Percentiles rank a stretch among this genome's conserved stretches.
Conservation (phyloP, 2,797 vertebrate species). For the Microctenopoma lineatum region DNA sequence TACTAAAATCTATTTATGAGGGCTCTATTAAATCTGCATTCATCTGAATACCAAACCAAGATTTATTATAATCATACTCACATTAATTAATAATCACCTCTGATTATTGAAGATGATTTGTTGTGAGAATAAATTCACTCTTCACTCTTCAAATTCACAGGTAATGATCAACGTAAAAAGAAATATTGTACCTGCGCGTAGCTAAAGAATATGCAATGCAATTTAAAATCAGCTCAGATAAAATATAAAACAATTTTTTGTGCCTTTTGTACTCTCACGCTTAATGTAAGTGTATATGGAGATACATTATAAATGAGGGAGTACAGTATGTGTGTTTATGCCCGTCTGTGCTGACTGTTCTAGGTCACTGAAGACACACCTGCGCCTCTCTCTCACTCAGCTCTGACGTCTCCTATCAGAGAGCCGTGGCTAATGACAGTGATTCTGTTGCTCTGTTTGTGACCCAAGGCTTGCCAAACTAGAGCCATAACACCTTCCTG, state of each 20-base stretch:
- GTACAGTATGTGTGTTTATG: constrained; percentile 61
- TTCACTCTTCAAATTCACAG: neutral
- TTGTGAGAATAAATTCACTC: constrained; percentile 8
- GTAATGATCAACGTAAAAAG: neutral
- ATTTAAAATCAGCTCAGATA: neutral
- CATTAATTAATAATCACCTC: constrained; percentile 37
- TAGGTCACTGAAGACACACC: constrained; percentile 80
- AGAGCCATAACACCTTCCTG: constrained; percentile 31
- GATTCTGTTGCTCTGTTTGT: constrained; percentile 58
- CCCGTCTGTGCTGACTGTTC: constrained; percentile 65
- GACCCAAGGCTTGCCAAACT: constrained; percentile 39
- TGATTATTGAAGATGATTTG: constrained; percentile 15
- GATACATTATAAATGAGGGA: constrained; percentile 22
- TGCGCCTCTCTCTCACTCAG: constrained; percentile 66
- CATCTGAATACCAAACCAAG: constrained; percentile 26
- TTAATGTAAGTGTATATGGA: constrained; percentile 17
- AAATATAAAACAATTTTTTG: constrained; percentile 15
- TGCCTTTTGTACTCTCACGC: neutral
- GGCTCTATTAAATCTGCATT: neutral
- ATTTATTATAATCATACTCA: neutral
- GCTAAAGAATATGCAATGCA: constrained; percentile 6
- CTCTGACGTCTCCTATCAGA: constrained; percentile 35
- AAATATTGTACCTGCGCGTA: neutral
- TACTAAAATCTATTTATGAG: constrained; percentile 3
- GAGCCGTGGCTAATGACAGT: constrained; percentile 55